Conservation (phyloP, 2,888 invertebrate genomes). For the Leuctra nigra region DNA sequence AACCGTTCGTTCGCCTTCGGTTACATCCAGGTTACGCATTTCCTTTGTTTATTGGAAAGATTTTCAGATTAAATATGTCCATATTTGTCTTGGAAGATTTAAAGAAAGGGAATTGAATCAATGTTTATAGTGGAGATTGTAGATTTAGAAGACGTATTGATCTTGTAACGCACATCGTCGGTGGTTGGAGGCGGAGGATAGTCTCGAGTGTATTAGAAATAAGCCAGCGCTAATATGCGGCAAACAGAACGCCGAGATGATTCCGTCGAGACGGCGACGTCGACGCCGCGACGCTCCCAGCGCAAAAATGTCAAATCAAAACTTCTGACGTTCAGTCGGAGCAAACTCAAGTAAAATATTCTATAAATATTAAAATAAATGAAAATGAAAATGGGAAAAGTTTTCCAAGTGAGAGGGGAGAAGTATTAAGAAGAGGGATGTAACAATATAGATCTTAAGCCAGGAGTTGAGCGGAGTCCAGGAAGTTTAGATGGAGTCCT, state of each 20-base stretch:
- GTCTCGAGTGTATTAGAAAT: neutral
- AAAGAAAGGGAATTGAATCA: conserved; percentile 12
- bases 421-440: neutral
- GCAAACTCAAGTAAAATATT: conserved; percentile 5
- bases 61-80: conserved; percentile 14
- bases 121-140: conserved; percentile 16
- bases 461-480: no score
- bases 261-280: neutral
- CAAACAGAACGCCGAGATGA: no score
- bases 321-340: neutral
- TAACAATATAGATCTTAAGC: no score
- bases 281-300: neutral
- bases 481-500: no score
- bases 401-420: neutral
- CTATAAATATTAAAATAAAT: conserved; percentile 7
- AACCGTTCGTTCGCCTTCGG: neutral
- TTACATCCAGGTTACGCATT: neutral
- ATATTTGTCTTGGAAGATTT: conserved; percentile 11
- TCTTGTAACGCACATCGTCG: neutral
- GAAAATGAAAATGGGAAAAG: no score
- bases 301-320: conserved; percentile 5
- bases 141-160: conserved; percentile 14
- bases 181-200: neutral
- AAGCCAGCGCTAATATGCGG: no score
- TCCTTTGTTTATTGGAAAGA: conserved; percentile 15